Percentiles rank a stretch among this genome's conserved stretches.
Conservation (phyloP, 2,113 vertebrate genomes). For the Mungos mungo region DNA sequence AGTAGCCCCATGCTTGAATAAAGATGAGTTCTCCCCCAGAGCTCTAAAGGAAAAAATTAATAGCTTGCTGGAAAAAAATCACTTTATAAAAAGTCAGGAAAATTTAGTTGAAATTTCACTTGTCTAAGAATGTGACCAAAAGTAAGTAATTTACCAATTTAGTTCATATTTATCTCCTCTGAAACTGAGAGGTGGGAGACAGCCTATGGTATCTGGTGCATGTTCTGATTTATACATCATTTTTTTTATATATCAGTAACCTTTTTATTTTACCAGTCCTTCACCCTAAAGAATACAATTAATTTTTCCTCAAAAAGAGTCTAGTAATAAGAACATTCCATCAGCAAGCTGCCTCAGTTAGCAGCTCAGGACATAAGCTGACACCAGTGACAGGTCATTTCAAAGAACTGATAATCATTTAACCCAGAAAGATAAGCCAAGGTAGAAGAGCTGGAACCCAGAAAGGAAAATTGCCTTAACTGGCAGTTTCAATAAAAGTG, state of each 20-base stretch:
- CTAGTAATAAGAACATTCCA: neutral
- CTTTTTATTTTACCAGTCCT: neutral
- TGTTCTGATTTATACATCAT: neutral
- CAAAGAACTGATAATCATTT: slow-evolving; percentile 13
- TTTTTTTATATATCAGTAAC: neutral
- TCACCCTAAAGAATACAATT: neutral
- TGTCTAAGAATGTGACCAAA: neutral
- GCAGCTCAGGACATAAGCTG: neutral
- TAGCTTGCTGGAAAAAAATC: neutral
- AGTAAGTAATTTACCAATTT: neutral
- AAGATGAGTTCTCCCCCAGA: neutral
- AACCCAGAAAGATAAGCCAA: neutral
- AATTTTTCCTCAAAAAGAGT: neutral
- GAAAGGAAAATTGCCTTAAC: neutral
- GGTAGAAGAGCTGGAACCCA: neutral
- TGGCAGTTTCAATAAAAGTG: slow-evolving; percentile 17
- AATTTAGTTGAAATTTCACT: neutral
- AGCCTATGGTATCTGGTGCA: neutral
- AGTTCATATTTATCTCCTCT: neutral
- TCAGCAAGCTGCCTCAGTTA: neutral
- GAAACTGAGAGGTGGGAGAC: neutral
- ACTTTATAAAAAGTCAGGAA: neutral
- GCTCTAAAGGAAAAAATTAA: neutral
- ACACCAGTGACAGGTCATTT: neutral
- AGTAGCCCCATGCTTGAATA: accelerated